Conservation (phyloP, 2,113 vertebrate species). For the Otolemur garnettii region DNA sequence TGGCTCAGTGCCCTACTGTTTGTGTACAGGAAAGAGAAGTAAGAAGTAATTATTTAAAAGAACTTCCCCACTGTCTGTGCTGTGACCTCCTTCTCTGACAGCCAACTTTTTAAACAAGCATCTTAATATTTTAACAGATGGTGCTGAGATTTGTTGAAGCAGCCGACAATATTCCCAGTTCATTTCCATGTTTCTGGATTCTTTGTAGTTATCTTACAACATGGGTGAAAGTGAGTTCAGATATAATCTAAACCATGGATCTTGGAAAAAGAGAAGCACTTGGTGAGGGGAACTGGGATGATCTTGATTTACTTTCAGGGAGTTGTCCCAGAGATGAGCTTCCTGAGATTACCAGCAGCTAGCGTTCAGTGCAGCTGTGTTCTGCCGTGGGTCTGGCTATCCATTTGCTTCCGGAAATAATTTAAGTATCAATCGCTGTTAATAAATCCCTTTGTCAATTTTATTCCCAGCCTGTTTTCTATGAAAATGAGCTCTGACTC, state of each 20-base stretch:
- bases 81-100: conserved; percentile 66
- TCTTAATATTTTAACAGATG: conserved; percentile 82
- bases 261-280: conserved; percentile 50
- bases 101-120: conserved; percentile 70
- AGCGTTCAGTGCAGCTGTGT: conserved; percentile 10
- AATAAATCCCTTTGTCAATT: conserved; percentile 60
- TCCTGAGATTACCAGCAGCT: conserved; percentile 14
- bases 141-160: conserved; percentile 73
- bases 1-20: neutral
- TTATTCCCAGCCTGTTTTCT: conserved; percentile 39
- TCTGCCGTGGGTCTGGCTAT: neutral
- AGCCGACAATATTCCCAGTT: conserved; percentile 65
- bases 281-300: neutral
- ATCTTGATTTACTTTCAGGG: conserved; percentile 49
- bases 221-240: conserved; percentile 63
- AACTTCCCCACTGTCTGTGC: conserved; percentile 41
- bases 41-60: conserved; percentile 73
- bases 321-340: conserved; percentile 55
- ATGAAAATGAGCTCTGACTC: conserved; percentile 48
- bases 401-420: conserved; percentile 9
- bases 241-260: conserved; percentile 49
- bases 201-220: conserved; percentile 74
- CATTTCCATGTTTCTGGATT: conserved; percentile 67
- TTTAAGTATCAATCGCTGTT: conserved; percentile 50
- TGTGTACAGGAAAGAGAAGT: conserved; percentile 53